Conservation (phyloP, 2,888 invertebrate genomes). For the Prenolepis imparis region DNA sequence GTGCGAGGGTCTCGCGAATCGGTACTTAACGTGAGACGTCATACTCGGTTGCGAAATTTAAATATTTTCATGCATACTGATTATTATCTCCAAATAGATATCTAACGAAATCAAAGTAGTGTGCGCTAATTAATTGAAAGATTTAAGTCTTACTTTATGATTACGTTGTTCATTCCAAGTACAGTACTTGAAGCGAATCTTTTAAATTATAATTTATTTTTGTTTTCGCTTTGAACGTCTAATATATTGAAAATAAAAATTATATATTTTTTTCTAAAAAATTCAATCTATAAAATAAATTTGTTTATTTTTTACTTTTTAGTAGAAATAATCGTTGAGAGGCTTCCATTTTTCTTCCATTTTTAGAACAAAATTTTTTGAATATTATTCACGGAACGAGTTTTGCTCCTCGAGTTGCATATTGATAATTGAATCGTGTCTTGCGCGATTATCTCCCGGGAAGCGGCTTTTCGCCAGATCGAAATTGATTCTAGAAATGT, state of each 20-base stretch:
- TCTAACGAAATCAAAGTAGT: background rate
- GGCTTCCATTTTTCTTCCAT: background rate
- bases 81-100: background rate
- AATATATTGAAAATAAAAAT: background rate
- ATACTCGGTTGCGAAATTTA: background rate
- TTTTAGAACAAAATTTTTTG: background rate
- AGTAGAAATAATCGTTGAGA: background rate
- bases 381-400: background rate
- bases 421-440: constrained; percentile 9
- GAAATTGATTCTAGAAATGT: constrained; percentile 63
- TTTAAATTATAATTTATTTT: background rate
- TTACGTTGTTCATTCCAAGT: background rate
- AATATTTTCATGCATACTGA: background rate
- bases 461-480: constrained; percentile 64
- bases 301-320: background rate
- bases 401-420: background rate
- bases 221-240: background rate
- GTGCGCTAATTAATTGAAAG: background rate
- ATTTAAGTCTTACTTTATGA: background rate
- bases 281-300: background rate
- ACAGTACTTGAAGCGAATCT: background rate
- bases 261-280: background rate
- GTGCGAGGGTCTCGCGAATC: constrained; percentile 19
- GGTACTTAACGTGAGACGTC: background rate
- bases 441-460: constrained; percentile 48